Evolutionary conservation across 2,888 invertebrate species (phyloP).

Genomic region (Leptinotarsa juncta): DNA sequence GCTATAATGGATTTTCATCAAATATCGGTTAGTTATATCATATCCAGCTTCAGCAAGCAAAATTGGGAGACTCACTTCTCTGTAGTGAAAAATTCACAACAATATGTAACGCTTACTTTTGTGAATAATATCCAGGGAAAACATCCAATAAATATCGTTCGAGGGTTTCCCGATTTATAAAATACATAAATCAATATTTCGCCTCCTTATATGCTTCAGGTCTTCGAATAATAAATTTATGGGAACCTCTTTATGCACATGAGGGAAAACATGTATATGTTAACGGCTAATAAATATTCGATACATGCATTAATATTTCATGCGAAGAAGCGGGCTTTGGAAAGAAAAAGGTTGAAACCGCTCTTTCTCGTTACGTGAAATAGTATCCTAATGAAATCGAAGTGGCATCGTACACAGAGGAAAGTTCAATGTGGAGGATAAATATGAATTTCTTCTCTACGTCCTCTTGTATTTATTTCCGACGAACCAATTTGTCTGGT

Average conservation of each 20-base stretch:
- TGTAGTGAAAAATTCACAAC: background rate
- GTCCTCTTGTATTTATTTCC: slow-evolving; percentile 1
- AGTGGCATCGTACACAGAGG: background rate
- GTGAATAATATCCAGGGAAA: background rate
- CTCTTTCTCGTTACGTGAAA: slow-evolving; percentile 11
- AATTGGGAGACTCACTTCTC: no score
- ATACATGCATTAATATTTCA: slow-evolving; percentile 16
- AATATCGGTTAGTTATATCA: no score
- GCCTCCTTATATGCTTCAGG: slow-evolving; percentile 12
- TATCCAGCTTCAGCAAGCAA: no score
- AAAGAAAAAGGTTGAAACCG: slow-evolving; percentile 11
- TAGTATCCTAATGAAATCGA: slow-evolving; percentile 12
- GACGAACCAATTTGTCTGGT: slow-evolving; percentile 8
- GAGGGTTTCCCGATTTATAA: slow-evolving; percentile 2
- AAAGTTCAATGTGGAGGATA: background rate
- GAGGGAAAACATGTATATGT: slow-evolving; percentile 1
- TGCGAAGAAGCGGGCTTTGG: slow-evolving; percentile 9
- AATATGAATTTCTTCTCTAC: background rate
- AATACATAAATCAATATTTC: slow-evolving; percentile 26
- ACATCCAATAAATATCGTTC: slow-evolving; percentile 6
- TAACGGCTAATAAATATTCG: slow-evolving; percentile 13
- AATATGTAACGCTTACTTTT: background rate
- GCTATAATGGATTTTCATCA: no score
- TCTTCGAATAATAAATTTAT: slow-evolving; percentile 19
- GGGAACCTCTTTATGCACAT: slow-evolving; percentile 13